A percentile compares a stretch with the other conserved stretches of the same genome.
These are phyloP conservation scores for Lophochroa leadbeateri DNA, from an alignment of 2,113 vertebrate genomes.

Conservation along the genomic window DNA sequence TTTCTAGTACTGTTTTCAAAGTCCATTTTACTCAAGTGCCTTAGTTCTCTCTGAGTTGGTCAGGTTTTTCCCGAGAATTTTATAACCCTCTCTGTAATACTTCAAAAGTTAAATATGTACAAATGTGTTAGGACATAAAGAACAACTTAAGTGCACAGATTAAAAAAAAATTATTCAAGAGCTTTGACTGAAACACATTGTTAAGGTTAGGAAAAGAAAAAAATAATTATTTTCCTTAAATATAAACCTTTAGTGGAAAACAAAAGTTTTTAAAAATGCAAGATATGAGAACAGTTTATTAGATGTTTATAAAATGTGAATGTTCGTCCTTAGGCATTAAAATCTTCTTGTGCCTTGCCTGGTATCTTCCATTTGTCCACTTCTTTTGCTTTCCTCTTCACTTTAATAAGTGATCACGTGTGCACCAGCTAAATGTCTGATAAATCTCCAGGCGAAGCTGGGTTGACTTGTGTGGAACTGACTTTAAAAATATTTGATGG, in stretches of 20 bases:
- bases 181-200: neutral
- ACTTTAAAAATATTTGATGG: constrained; percentile 84
- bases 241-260: neutral
- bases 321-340: constrained; percentile 12
- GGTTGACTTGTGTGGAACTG: constrained; percentile 78
- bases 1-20: neutral
- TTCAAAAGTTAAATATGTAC: neutral
- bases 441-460: constrained; percentile 72
- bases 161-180: neutral
- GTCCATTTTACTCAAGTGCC: neutral
- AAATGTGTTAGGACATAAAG: neutral
- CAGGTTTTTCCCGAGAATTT: neutral
- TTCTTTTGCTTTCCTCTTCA: constrained; percentile 17
- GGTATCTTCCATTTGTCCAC: neutral
- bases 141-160: neutral
- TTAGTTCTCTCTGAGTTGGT: neutral
- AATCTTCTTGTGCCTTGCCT: neutral
- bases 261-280: neutral
- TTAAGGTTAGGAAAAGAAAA: neutral
- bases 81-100: neutral
- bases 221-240: neutral
- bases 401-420: constrained; percentile 66
- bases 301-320: constrained; percentile 32
- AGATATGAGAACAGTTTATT: neutral
- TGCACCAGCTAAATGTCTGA: constrained; percentile 84